Base-by-base conservation (phyloP, 2,113 vertebrate species). In the Scartelaos histophorus region DNA sequence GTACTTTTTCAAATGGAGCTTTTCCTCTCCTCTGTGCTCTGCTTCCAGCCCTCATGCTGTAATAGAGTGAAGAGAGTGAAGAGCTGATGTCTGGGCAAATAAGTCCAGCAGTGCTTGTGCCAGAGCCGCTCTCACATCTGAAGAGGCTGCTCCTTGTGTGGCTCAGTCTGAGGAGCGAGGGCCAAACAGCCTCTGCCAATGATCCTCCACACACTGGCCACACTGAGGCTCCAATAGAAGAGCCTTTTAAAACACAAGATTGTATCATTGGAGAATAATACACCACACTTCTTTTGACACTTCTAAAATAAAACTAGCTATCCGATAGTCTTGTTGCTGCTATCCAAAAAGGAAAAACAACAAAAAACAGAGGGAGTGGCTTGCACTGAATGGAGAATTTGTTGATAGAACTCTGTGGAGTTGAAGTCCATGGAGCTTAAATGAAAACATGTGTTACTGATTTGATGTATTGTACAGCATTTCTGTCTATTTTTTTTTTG, bases 171-270 rank as follows among this genome's bases (percentile, higher is more conserved):
- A 70, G 53, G 78, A 88, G 85, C 66, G 79, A 84, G 84, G 82
- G 82, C 82, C 85, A 87, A 84, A 87, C 83, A 51, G 64, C 12
- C 25, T 74, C 79, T 83, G 83, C 84, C 81, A 84, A 88, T 71
- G 7, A 17, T 66, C 68, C 69, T 57, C 47, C 69, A 73, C 73
- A 82, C 74, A 80, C 46, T n/a, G 24, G 56, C n/a, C 43, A 71
- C 16, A 73, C 73, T 72, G 73, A 47, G 38, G 13, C 21, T 29
- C 58, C 5, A 62, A 61, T 47, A 47, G 38, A 56, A 56, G 49
- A 25, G 35, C 21, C 22, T n/a, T 64, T 72, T 25, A 61, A 60
- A 60, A 61, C 58, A 61, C 58, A 34, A 25, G 13, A 34, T 61
- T 61, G 24, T 61, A 61, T 15, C 9, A 17, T 61, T 34, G 7